A percentile compares a stretch with the other conserved stretches of the same genome.
These are phyloP conservation scores for Thymelicus sylvestris DNA, from an alignment of 2,888 invertebrate species.

Conservation along the genomic window DNA sequence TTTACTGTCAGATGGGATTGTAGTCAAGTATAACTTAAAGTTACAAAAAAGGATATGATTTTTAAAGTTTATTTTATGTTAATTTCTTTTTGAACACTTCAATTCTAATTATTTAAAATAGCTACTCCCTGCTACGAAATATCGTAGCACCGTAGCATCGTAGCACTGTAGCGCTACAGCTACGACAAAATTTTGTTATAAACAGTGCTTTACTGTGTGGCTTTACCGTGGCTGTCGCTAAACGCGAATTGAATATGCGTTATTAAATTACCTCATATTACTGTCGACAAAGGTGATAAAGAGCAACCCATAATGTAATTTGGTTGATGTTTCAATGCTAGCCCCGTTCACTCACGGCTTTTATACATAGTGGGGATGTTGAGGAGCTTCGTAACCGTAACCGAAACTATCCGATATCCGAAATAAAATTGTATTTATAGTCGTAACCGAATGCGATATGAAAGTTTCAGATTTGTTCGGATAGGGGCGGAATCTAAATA, in stretches of 20 bases:
- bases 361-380: not conserved
- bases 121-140: not conserved
- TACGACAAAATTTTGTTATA: not conserved
- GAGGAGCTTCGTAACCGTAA: too few species aligned
- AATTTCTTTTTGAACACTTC: too few species aligned
- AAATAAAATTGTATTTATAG: too few species aligned
- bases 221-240: not conserved
- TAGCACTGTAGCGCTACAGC: not conserved
- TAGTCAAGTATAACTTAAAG: too few species aligned
- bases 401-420: too few species aligned
- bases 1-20: too few species aligned
- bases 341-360: not conserved
- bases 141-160: conserved; percentile 10
- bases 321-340: not conserved
- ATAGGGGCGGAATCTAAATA: too few species aligned
- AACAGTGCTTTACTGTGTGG: not conserved
- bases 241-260: not conserved
- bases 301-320: conserved; percentile 1
- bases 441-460: too few species aligned
- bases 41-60: too few species aligned
- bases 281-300: not conserved
- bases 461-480: too few species aligned
- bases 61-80: too few species aligned
- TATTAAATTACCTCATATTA: conserved; percentile 4
- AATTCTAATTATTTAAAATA: too few species aligned